phyloP scores from a whole-genome alignment of 2,888 invertebrate genomes.

The Diaperis boleti region DNA sequence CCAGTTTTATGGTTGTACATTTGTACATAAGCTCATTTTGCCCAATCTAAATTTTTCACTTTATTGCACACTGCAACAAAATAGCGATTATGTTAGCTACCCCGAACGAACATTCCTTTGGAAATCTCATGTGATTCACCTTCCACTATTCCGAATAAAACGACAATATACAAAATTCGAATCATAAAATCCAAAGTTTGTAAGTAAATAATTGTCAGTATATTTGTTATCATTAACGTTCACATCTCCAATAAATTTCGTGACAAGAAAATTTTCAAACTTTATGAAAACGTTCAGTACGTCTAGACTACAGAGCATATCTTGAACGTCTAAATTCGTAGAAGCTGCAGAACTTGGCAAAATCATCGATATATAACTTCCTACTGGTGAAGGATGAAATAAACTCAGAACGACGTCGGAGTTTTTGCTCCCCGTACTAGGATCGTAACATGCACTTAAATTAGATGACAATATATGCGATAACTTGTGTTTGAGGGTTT shows the following conservation, averaged over 20 bases:
- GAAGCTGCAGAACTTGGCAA: conserved; percentile 5
- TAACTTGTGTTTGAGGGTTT: conserved; percentile 6
- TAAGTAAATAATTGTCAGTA: no score
- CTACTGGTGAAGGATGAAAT: background rate
- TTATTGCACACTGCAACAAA: background rate
- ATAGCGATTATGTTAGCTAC: no score
- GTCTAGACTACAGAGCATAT: conserved; percentile 23
- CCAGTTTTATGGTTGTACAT: no score
- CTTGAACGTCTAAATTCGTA: conserved; percentile 10
- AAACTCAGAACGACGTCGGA: background rate
- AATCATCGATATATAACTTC: conserved; percentile 9
- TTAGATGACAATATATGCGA: conserved; percentile 8
- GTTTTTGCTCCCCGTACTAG: background rate
- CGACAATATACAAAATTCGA: no score
- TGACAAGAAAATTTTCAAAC: background rate
- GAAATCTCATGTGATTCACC: background rate
- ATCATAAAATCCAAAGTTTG: background rate
- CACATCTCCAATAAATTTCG: background rate
- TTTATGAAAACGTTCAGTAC: conserved; percentile 24
- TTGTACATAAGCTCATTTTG: no score
- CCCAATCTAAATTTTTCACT: background rate
- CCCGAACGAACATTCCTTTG: background rate
- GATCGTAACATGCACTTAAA: conserved; percentile 6
- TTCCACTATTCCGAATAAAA: background rate
- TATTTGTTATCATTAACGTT: no score